These are phyloP conservation scores for Eilema griseolum DNA, from an alignment of 2,888 invertebrate species.

Conservation along the genomic window DNA sequence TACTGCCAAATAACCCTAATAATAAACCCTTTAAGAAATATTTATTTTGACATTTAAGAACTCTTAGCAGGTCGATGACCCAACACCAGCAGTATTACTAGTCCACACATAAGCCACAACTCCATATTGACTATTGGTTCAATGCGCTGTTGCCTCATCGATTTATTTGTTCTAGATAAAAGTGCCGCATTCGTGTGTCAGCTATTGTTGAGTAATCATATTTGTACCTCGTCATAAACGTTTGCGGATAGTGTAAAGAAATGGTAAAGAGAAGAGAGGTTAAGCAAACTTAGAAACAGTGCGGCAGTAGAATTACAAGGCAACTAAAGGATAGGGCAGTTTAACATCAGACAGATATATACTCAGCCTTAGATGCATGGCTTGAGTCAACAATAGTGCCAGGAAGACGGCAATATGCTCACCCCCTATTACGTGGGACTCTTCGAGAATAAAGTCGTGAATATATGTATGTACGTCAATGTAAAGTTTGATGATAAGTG, in stretches of 20 bases:
- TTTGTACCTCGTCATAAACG: background rate
- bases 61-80: conserved; percentile 3
- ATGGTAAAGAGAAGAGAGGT: background rate
- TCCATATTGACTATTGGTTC: conserved; percentile 10
- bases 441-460: too few relatives aligned
- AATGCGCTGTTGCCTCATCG: conserved; percentile 22
- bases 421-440: too few relatives aligned
- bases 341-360: too few relatives aligned
- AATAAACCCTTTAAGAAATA: too few relatives aligned
- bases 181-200: conserved; percentile 5
- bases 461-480: too few relatives aligned
- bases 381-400: too few relatives aligned
- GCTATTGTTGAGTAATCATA: background rate
- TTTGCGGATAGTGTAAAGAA: background rate
- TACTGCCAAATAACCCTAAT: background rate
- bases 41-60: too few relatives aligned
- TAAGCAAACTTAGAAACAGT: background rate
- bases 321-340: too few relatives aligned
- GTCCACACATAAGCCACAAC: background rate
- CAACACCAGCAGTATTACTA: too few relatives aligned
- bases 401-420: too few relatives aligned
- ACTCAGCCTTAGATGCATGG: too few relatives aligned
- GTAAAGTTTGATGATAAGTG: background rate
- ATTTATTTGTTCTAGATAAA: conserved; percentile 25
- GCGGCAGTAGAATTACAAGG: too few relatives aligned